Conservation (phyloP, 2,888 invertebrate species). For the Chrysolina haemoptera region DNA sequence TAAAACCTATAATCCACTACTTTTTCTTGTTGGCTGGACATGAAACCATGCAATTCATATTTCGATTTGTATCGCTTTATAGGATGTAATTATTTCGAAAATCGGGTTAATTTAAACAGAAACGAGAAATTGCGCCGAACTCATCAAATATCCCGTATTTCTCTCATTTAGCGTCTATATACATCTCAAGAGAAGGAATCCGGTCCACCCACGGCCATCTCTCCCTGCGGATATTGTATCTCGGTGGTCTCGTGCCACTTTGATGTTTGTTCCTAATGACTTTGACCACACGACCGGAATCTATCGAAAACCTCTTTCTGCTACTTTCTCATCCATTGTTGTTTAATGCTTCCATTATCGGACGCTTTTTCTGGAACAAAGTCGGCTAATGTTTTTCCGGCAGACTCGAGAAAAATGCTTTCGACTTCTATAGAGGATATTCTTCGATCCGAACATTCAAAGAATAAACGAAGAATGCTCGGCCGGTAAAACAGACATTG, state of each 20-base stretch:
- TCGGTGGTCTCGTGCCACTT: constrained; percentile 66
- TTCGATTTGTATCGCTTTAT: too few species aligned
- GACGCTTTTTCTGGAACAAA: constrained; percentile 28
- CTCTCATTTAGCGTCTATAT: background rate
- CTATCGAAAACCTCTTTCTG: constrained; percentile 57
- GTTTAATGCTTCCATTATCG: constrained; percentile 40
- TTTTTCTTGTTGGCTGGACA: too few species aligned
- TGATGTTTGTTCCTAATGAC: constrained; percentile 68
- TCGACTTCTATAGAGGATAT: background rate
- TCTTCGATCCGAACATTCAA: background rate
- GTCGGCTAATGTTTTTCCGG: constrained; percentile 35
- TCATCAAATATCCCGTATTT: background rate
- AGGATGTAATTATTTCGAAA: too few species aligned
- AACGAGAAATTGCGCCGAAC: too few species aligned
- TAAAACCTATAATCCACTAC: too few species aligned
- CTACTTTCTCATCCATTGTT: constrained; percentile 37
- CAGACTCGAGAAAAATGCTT: constrained; percentile 29
- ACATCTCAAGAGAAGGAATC: background rate
- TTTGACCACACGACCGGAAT: constrained; percentile 66
- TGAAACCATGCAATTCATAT: too few species aligned
- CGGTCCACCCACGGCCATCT: constrained; percentile 2
- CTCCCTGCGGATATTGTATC: constrained; percentile 64
- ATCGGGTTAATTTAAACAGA: too few species aligned
- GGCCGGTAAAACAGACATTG: too few species aligned
- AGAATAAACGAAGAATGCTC: background rate